These are phyloP conservation scores for Marasmarcha lunaedactyla DNA, from an alignment of 2,888 invertebrate species.

Conservation along the genomic window DNA sequence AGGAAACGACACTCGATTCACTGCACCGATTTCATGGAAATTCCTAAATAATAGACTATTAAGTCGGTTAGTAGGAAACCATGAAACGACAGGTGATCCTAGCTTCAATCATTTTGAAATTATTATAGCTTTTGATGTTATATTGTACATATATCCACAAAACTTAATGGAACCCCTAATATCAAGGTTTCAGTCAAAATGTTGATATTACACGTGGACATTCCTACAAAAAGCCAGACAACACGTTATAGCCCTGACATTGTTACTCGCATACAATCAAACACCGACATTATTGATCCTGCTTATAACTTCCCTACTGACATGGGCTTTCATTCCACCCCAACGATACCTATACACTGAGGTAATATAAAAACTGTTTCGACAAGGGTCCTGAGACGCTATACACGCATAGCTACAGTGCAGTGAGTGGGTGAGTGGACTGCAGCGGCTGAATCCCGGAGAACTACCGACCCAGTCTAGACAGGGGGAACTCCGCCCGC, in stretches of 20 bases:
- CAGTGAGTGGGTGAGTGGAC: constrained; percentile 65
- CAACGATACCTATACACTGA: constrained; percentile 29
- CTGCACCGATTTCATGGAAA: constrained; percentile 9
- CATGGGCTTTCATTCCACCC: constrained; percentile 34
- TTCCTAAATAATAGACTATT: not conserved
- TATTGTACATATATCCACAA: too few species aligned
- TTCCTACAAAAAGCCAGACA: too few species aligned
- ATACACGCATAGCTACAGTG: constrained; percentile 43
- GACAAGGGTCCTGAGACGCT: constrained; percentile 59
- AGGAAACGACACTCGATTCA: constrained; percentile 14
- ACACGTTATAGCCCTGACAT: constrained; percentile 8
- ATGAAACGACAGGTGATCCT: too few species aligned
- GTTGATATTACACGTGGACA: too few species aligned
- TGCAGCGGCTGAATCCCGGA: constrained; percentile 69
- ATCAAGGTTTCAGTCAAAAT: too few species aligned
- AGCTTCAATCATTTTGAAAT: too few species aligned
- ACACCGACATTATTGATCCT: constrained; percentile 24
- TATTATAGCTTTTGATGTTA: too few species aligned
- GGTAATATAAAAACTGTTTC: constrained; percentile 49
- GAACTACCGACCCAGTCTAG: constrained; percentile 73
- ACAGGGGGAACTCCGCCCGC: constrained; percentile 52
- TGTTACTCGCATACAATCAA: constrained; percentile 10
- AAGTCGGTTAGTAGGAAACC: not conserved
- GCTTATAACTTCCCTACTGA: constrained; percentile 34
- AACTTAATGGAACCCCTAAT: too few species aligned